Evolutionary conservation across 2,888 invertebrate genomes (phyloP).

Genomic region (Adelognathus sp.): DNA sequence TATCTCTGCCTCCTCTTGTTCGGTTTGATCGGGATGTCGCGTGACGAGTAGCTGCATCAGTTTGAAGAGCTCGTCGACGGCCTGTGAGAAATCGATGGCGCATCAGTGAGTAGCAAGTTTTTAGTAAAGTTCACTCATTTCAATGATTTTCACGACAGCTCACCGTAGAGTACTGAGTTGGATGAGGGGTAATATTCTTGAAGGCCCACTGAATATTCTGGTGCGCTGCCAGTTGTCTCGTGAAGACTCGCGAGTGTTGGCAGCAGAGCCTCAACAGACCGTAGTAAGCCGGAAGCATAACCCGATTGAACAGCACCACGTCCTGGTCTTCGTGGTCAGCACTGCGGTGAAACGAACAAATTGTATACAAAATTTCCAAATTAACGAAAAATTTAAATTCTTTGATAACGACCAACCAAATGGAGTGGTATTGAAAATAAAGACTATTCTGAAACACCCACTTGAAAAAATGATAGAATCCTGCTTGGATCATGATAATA

Average conservation of each 20-base stretch:
- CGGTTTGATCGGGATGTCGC: conserved; percentile 90
- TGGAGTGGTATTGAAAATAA: too few species aligned
- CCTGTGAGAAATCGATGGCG: conserved; percentile 79
- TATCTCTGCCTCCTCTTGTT: conserved; percentile 91
- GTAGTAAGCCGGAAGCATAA: conserved; percentile 96
- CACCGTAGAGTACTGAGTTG: conserved; percentile 93
- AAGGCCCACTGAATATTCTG: conserved; percentile 99
- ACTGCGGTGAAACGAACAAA: conserved; percentile 81
- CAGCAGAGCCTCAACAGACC: conserved; percentile 95
- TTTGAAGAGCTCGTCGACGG: conserved; percentile 95
- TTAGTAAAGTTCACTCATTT: neutral
- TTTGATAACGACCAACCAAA: too few species aligned
- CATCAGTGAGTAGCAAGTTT: neutral
- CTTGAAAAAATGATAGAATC: too few species aligned
- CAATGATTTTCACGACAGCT: conserved; percentile 57
- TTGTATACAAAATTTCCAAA: conserved; percentile 43
- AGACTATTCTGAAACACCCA: too few species aligned
- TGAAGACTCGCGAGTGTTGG: conserved; percentile 92
- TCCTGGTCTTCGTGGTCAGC: conserved; percentile 98
- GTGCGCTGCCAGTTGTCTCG: conserved; percentile 93
- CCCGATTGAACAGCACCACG: conserved; percentile 95
- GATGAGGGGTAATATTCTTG: conserved; percentile 97
- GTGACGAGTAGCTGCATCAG: conserved; percentile 94
- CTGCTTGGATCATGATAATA: too few species aligned
- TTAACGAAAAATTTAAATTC: too few species aligned